Conservation (phyloP, 1,140 invertebrate genomes). For the Ganaspis sp. region DNA sequence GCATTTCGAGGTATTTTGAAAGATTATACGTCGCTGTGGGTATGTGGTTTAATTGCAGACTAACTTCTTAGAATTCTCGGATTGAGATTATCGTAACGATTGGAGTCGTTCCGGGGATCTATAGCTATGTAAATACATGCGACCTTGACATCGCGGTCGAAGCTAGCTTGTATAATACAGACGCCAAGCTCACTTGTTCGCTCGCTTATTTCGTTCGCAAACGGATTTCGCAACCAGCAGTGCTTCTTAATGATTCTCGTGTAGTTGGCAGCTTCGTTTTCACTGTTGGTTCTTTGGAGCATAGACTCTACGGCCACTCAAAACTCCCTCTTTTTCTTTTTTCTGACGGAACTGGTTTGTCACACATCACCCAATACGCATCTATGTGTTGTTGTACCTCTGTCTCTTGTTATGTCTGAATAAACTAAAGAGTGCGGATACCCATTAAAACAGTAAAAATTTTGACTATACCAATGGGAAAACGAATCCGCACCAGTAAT, state of each 20-base stretch:
- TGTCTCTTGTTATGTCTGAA: no score
- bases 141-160: constrained; percentile 60
- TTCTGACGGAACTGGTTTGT: not conserved
- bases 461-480: no score
- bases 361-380: constrained; percentile 4
- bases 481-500: no score
- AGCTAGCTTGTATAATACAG: constrained; percentile 30
- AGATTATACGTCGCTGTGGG: not conserved
- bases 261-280: not conserved
- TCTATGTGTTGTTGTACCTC: not conserved
- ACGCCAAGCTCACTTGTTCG: constrained; percentile 32
- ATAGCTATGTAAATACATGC: constrained; percentile 58
- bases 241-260: constrained; percentile 7
- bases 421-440: no score
- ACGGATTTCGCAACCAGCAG: constrained; percentile 45
- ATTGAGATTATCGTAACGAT: constrained; percentile 15
- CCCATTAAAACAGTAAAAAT: no score
- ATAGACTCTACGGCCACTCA: not conserved
- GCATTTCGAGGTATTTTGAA: no score
- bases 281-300: not conserved
- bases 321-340: not conserved
- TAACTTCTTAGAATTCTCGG: not conserved
- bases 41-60: not conserved
- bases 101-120: constrained; percentile 16
- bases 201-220: constrained; percentile 33